Conservation (phyloP, 2,888 invertebrate species). For the Rhaphigaster nebulosa region DNA sequence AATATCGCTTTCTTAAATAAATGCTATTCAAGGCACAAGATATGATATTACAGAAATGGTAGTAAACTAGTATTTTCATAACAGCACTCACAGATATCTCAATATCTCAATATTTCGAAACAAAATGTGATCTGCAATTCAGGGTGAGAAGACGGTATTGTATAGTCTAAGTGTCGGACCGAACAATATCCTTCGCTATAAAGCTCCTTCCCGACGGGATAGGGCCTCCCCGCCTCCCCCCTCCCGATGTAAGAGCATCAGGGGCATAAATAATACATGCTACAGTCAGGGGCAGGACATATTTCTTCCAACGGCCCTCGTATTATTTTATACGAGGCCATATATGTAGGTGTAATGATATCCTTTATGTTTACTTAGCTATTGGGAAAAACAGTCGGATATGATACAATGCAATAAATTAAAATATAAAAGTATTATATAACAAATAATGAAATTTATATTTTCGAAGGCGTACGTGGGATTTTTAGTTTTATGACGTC, state of each 20-base stretch:
- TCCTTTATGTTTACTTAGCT: slow-evolving; percentile 27
- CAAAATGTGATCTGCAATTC: neutral
- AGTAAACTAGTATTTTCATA: neutral
- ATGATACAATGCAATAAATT: neutral
- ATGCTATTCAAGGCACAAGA: neutral
- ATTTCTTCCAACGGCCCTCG: neutral
- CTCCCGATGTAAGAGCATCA: neutral
- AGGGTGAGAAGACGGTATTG: neutral
- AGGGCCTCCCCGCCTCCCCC: too few relatives aligned
- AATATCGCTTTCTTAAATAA: too few relatives aligned
- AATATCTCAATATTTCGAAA: slow-evolving; percentile 4
- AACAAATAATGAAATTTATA: too few relatives aligned
- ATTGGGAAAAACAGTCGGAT: neutral
- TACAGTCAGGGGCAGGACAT: neutral
- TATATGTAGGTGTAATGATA: slow-evolving; percentile 17
- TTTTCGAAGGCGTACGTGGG: too few relatives aligned
- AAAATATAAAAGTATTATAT: neutral
- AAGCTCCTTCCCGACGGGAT: neutral
- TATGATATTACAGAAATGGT: neutral
- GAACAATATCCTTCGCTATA: slow-evolving; percentile 8
- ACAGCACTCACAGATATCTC: neutral
- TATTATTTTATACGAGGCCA: slow-evolving; percentile 29
- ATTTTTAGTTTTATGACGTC: too few relatives aligned
- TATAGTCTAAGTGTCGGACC: neutral
- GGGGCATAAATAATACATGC: slow-evolving; percentile 28